Percentiles rank a stretch among this genome's conserved stretches.
Evolutionary conservation across 2,797 vertebrate genomes (phyloP).

Genomic region (Pseudochaenichthys georgianus): DNA sequence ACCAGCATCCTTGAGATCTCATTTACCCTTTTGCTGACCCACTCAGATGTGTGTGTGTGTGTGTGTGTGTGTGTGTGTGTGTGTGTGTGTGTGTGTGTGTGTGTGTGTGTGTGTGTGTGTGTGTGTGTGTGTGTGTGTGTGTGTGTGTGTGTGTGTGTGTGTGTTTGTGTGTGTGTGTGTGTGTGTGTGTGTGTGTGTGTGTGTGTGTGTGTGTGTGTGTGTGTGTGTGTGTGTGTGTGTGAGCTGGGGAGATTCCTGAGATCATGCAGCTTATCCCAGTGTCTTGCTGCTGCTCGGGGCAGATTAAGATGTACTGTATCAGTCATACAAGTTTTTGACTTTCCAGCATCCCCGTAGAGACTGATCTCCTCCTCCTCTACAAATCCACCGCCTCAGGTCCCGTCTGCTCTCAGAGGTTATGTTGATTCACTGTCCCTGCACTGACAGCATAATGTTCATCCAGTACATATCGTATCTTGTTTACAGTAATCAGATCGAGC

Average conservation of each 20-base stretch:
- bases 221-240: too few species aligned
- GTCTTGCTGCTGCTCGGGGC: conserved; percentile 25
- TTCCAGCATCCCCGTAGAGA: conserved; percentile 10
- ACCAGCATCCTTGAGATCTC: conserved; percentile 11
- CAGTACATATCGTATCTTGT: neutral
- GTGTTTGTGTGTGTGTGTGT: neutral
- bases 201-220: neutral
- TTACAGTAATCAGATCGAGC: neutral
- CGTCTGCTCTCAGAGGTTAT: conserved; percentile 12
- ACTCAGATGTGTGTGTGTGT: neutral
- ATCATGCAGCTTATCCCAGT: conserved; percentile 38
- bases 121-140: neutral
- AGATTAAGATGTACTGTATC: conserved; percentile 50
- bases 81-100: too few species aligned
- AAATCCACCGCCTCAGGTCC: conserved; percentile 27
- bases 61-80: neutral
- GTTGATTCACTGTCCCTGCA: conserved; percentile 33
- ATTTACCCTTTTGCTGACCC: neutral
- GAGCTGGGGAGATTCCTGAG: conserved; percentile 47
- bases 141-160: neutral
- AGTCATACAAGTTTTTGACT: conserved; percentile 32
- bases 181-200: neutral
- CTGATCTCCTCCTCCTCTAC: conserved; percentile 18
- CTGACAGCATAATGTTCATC: conserved; percentile 3
- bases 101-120: too few species aligned